These are phyloP conservation scores for Chaetorhynchus papuensis DNA, from an alignment of 2,113 vertebrate species.

Conservation along the genomic window DNA sequence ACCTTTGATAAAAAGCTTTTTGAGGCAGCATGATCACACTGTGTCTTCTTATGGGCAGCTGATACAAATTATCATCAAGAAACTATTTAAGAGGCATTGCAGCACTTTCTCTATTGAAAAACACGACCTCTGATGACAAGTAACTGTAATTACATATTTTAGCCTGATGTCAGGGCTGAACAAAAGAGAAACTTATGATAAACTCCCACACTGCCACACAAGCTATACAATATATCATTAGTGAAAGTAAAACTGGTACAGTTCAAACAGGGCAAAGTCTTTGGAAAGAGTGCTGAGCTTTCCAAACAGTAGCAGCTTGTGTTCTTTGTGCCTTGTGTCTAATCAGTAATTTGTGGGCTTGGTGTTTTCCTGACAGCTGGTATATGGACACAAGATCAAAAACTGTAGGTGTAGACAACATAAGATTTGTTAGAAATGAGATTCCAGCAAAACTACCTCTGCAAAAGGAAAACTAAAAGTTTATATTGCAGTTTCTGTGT, in stretches of 20 bases:
- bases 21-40: background rate
- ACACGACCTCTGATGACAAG: slow-evolving; percentile 39
- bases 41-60: background rate
- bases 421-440: background rate
- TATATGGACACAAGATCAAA: background rate
- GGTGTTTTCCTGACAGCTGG: background rate
- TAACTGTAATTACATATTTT: background rate
- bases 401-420: background rate
- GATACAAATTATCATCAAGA: slow-evolving; percentile 18
- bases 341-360: background rate
- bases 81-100: background rate
- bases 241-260: background rate
- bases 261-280: background rate
- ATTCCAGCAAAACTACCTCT: background rate
- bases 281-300: background rate
- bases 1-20: background rate
- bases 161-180: slow-evolving; percentile 8
- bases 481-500: background rate
- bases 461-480: background rate
- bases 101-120: background rate
- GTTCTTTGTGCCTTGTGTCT: background rate
- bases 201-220: background rate
- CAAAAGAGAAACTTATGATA: background rate
- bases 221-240: background rate
- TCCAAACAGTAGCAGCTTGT: background rate